Base-by-base conservation (phyloP, 2,888 invertebrate species). In the Odontomyia ornata region DNA sequence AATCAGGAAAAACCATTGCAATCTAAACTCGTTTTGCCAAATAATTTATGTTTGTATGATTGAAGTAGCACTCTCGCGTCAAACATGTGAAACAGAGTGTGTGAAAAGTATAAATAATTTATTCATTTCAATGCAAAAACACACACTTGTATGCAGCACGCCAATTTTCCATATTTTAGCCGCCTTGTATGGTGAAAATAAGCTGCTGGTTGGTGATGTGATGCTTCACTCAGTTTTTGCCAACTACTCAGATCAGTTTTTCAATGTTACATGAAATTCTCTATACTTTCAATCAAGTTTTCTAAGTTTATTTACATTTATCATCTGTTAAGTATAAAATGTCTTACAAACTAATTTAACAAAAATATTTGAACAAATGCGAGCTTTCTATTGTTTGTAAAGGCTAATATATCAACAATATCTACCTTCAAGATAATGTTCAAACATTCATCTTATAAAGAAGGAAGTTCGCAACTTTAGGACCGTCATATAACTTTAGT, bases 1-100 rank as follows among this genome's bases (percentile, higher is more conserved):
- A 69, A 46, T 18, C 27, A n/a, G 1, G 18, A 69, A 15, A 47
- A 25, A 69, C 47, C 56, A 7, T 57, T 57, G 36, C 57, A 27
- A 4, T 43, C 36, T 57, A 73, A 73, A 73, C 73, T 73, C 73
- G 73, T 73, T 73, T 73, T 73, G 73, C 60, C 73, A 60, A 56
- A 15, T 56, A 18, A 21, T 13, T 18, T 11, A 11, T 67, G 9
- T 46, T 71, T 71, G 47, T 52, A 30, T 30, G 1, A 69, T 47
- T 47, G 69, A 47, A 46, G 36, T 57, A 73, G 73, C 57, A 57
- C 73, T 57, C 73, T 73, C 73, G 73, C 73, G 57, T 73, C 73
- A 73, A 73, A 73, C 73, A 15, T 30, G 73, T 73, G 73, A 73
- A n/a, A 57, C 36, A 52, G 3, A 15, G 72, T 72, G 56, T 65